These are phyloP conservation scores for Podabrus alpinus DNA, from an alignment of 2,888 invertebrate genomes.

Conservation along the genomic window DNA sequence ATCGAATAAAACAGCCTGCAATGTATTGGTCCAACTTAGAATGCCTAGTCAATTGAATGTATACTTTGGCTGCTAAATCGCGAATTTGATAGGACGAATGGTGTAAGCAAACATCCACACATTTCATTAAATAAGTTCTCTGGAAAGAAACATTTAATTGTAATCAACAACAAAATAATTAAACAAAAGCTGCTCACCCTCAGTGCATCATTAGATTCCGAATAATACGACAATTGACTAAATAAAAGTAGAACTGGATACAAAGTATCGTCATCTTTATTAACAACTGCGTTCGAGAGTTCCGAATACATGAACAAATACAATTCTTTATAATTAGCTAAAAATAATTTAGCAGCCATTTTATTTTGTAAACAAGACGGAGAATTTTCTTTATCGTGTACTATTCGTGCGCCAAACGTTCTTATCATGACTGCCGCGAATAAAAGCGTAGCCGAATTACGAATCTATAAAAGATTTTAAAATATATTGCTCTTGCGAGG, in stretches of 20 bases:
- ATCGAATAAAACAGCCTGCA: constrained; percentile 10
- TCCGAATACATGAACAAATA: constrained; percentile 59
- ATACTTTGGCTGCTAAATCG: constrained; percentile 72
- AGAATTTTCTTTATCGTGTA: constrained; percentile 58
- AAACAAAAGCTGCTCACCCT: constrained; percentile 3
- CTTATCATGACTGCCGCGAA: constrained; percentile 82
- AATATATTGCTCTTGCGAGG: background rate
- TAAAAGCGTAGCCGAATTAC: constrained; percentile 85
- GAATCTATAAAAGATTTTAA: constrained; percentile 63
- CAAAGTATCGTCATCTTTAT: constrained; percentile 62
- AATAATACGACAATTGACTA: constrained; percentile 66
- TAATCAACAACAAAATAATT: constrained; percentile 6
- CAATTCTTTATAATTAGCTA: constrained; percentile 70
- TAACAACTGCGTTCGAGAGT: constrained; percentile 48
- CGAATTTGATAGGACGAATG: constrained; percentile 72
- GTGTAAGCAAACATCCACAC: constrained; percentile 65
- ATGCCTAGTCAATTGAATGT: constrained; percentile 63
- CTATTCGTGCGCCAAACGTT: constrained; percentile 83
- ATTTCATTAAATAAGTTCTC: constrained; percentile 69
- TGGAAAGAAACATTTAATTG: constrained; percentile 50
- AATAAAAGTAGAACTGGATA: constrained; percentile 80
- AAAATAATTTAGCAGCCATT: constrained; percentile 81
- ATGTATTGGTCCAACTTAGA: constrained; percentile 36
- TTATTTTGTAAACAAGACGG: constrained; percentile 65
- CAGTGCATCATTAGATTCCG: background rate